Percentiles rank a stretch among this genome's conserved stretches.
These are phyloP conservation scores for Liposcelis brunnea DNA, from an alignment of 2,888 invertebrate genomes.

Conservation along the genomic window DNA sequence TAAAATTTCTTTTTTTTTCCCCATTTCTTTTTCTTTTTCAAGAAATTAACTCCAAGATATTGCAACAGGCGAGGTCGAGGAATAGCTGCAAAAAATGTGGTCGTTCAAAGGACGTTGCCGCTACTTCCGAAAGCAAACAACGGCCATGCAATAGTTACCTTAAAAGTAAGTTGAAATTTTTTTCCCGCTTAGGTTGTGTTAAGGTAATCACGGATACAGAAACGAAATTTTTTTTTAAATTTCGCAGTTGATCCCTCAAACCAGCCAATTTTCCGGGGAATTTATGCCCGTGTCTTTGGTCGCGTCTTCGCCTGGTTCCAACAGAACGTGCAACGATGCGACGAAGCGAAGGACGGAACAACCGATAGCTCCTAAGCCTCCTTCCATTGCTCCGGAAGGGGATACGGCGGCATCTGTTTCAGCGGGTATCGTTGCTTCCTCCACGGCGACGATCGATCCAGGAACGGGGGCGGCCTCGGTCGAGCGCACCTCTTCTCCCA, in stretches of 20 bases:
- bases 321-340: too few species aligned
- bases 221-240: background rate
- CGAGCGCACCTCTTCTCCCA: conserved; percentile 17
- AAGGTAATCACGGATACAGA: too few species aligned
- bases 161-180: conserved; percentile 22
- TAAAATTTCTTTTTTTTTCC: background rate
- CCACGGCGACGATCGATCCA: too few species aligned
- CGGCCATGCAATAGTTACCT: conserved; percentile 29
- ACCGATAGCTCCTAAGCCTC: conserved; percentile 15
- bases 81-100: conserved; percentile 38
- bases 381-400: conserved; percentile 11
- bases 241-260: conserved; percentile 14
- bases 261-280: conserved; percentile 18
- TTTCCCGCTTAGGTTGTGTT: too few species aligned
- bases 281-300: conserved; percentile 11
- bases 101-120: conserved; percentile 58
- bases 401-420: background rate
- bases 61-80: conserved; percentile 27
- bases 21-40: conserved; percentile 11
- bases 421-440: too few species aligned
- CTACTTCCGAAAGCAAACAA: conserved; percentile 39
- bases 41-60: conserved; percentile 30
- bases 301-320: too few species aligned
- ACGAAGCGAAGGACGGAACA: conserved; percentile 1
- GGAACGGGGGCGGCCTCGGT: background rate